Conservation (phyloP, 2,113 vertebrate genomes). For the Grus americana region DNA sequence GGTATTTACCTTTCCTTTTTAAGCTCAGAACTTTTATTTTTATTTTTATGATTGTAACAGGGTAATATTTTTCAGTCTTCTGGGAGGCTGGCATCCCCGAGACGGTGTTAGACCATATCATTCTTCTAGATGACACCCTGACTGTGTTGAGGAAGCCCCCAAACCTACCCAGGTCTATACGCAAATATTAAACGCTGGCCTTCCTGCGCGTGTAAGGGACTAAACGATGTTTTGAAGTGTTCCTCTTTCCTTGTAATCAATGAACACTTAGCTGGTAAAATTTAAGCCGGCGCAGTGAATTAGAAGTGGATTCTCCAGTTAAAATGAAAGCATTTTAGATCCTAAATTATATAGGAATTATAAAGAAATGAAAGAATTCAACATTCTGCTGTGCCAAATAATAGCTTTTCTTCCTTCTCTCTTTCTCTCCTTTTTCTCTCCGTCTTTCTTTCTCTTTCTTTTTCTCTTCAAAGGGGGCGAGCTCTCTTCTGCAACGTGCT, state of each 20-base stretch:
- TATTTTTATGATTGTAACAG: neutral
- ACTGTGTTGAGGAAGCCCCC: neutral
- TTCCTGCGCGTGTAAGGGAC: neutral
- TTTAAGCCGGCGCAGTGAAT: neutral
- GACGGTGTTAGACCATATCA: neutral
- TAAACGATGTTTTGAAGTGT: neutral
- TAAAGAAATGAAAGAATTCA: neutral
- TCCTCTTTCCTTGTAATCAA: neutral
- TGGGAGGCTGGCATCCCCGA: neutral
- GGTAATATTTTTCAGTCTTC: neutral
- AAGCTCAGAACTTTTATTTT: neutral
- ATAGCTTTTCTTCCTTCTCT: neutral
- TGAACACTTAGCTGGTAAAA: neutral
- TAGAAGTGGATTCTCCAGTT: neutral
- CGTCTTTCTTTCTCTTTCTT: fast-evolving
- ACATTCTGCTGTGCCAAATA: neutral
- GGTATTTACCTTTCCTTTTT: neutral
- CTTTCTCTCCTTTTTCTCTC: neutral
- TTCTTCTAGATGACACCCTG: neutral
- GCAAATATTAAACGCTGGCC: neutral
- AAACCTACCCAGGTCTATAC: neutral
- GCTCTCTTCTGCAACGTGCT: neutral
- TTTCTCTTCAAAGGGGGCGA: neutral
- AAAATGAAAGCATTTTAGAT: neutral
- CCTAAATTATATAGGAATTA: neutral